Conservation (phyloP, 2,113 vertebrate species). For the Furnarius figulus region DNA sequence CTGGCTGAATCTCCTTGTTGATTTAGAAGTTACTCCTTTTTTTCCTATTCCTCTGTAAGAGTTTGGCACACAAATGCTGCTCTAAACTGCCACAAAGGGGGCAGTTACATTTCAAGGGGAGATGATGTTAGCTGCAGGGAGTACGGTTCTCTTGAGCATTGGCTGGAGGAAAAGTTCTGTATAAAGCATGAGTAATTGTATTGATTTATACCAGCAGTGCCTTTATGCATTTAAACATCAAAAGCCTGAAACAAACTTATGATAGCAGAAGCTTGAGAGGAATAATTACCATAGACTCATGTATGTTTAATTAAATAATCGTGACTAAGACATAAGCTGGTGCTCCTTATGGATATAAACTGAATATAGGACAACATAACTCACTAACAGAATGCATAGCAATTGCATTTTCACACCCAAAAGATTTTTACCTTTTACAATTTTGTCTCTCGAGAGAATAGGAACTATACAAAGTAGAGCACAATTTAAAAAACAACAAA, state of each 20-base stretch:
- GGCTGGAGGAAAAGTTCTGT: neutral
- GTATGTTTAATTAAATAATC: neutral
- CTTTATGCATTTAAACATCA: neutral
- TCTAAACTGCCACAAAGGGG: neutral
- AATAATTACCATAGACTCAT: neutral
- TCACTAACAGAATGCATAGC: neutral
- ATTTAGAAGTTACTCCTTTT: neutral
- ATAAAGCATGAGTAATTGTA: neutral
- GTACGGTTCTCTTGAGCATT: neutral
- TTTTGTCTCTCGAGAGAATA: neutral
- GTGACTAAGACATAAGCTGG: neutral
- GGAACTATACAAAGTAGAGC: neutral
- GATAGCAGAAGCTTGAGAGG: neutral
- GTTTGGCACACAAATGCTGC: constrained; percentile 5
- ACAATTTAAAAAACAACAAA: neutral
- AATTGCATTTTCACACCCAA: neutral
- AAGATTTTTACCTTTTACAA: neutral
- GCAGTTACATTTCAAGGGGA: constrained; percentile 30
- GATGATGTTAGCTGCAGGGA: neutral
- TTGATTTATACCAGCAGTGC: neutral
- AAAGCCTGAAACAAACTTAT: neutral
- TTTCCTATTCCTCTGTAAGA: neutral
- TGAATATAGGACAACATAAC: neutral
- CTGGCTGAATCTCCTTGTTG: neutral
- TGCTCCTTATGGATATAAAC: neutral